These are phyloP conservation scores for Xiphophorus couchianus DNA, from an alignment of 2,113 vertebrate species.

Conservation along the genomic window DNA sequence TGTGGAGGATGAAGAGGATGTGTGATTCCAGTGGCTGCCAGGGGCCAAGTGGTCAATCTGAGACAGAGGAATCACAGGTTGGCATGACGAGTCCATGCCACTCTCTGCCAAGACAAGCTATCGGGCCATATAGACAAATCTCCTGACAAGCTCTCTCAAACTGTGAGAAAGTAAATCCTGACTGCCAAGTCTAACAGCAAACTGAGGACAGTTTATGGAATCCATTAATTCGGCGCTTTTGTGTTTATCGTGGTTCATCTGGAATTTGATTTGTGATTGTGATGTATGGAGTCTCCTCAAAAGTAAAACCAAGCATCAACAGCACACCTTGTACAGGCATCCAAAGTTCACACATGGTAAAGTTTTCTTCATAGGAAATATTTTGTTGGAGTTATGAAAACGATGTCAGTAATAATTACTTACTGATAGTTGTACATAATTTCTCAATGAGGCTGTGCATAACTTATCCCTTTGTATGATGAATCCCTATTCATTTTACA, in stretches of 20 bases:
- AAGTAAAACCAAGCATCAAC: conserved; percentile 33
- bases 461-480: neutral
- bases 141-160: conserved; percentile 31
- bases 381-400: conserved; percentile 28
- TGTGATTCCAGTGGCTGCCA: conserved; percentile 45
- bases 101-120: conserved; percentile 69
- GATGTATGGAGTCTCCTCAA: conserved; percentile 42
- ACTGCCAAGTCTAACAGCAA: conserved; percentile 57
- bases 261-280: conserved; percentile 38
- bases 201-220: conserved; percentile 55
- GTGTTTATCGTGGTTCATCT: conserved; percentile 56
- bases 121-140: conserved; percentile 47
- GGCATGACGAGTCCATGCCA: conserved; percentile 48
- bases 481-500: neutral
- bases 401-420: conserved; percentile 22
- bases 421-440: neutral
- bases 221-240: conserved; percentile 43
- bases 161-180: conserved; percentile 19
- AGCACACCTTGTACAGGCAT: conserved; percentile 24
- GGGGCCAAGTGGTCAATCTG: conserved; percentile 59
- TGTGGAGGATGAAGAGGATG: conserved; percentile 53
- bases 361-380: conserved; percentile 12
- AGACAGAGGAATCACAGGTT: conserved; percentile 62
- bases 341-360: conserved; percentile 32
- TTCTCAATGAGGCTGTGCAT: neutral